Conservation (phyloP, 2,888 invertebrate species). For the Cosmopolites sordidus region DNA sequence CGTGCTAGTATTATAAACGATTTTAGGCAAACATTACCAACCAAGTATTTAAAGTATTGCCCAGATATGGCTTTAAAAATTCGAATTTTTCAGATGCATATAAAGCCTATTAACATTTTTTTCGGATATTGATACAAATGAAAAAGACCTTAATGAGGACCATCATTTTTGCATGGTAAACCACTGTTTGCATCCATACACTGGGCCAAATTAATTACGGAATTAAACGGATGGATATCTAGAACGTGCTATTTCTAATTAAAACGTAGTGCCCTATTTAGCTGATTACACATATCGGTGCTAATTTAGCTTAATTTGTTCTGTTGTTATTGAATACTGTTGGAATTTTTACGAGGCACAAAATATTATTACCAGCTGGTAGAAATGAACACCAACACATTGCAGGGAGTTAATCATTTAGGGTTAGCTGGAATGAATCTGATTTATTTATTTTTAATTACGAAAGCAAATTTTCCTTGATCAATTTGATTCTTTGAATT, state of each 20-base stretch:
- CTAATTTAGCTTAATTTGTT: constrained; percentile 19
- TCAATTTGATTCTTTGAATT: too few relatives aligned
- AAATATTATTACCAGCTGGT: constrained; percentile 6
- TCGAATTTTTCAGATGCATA: too few relatives aligned
- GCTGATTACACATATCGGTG: constrained; percentile 20
- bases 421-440: background rate
- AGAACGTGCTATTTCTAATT: constrained; percentile 22
- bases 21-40: too few relatives aligned
- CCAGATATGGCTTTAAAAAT: too few relatives aligned
- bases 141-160: too few relatives aligned
- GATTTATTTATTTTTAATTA: background rate
- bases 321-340: constrained; percentile 17
- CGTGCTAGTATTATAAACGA: too few relatives aligned
- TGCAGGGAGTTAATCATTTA: background rate
- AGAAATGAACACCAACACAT: background rate
- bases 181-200: background rate
- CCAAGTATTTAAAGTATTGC: too few relatives aligned
- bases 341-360: constrained; percentile 10
- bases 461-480: too few relatives aligned
- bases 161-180: too few relatives aligned
- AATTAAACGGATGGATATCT: constrained; percentile 17
- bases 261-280: constrained; percentile 12
- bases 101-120: too few relatives aligned
- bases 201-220: constrained; percentile 13
- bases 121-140: too few relatives aligned